Percentiles rank a stretch among this genome's conserved stretches.
phyloP scores from a whole-genome alignment of 2,797 vertebrate species.

The Phrynocephalus guinanensis region DNA sequence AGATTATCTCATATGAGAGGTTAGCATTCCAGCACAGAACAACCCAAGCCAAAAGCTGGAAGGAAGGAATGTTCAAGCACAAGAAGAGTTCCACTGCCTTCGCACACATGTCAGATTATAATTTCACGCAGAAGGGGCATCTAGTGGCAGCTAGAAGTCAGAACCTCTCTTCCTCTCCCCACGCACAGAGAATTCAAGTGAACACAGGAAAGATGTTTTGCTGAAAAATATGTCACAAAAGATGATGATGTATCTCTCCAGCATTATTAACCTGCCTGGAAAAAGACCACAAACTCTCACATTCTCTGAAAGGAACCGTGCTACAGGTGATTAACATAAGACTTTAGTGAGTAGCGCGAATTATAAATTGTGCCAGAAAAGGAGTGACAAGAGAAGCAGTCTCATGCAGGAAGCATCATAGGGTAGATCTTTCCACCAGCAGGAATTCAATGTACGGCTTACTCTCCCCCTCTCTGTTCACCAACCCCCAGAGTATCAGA shows the following conservation, averaged over 20 bases:
- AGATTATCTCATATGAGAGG: conserved; percentile 5
- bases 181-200: background rate
- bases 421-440: background rate
- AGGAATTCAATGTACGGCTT: conserved; percentile 9
- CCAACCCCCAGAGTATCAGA: background rate
- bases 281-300: background rate
- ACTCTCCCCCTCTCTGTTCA: background rate
- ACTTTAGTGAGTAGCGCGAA: background rate
- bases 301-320: background rate
- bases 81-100: background rate
- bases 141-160: background rate
- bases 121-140: background rate
- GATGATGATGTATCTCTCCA: background rate
- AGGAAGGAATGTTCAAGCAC: conserved; percentile 15
- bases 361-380: background rate
- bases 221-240: background rate
- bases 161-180: background rate
- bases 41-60: conserved; percentile 15
- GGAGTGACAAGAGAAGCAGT: background rate
- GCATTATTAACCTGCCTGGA: too few relatives aligned
- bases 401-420: background rate
- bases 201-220: background rate
- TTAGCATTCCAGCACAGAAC: conserved; percentile 16
- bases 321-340: background rate
- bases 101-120: conserved; percentile 4